Base-by-base conservation (phyloP, 2,888 invertebrate species). In the Stenodera caucasica region DNA sequence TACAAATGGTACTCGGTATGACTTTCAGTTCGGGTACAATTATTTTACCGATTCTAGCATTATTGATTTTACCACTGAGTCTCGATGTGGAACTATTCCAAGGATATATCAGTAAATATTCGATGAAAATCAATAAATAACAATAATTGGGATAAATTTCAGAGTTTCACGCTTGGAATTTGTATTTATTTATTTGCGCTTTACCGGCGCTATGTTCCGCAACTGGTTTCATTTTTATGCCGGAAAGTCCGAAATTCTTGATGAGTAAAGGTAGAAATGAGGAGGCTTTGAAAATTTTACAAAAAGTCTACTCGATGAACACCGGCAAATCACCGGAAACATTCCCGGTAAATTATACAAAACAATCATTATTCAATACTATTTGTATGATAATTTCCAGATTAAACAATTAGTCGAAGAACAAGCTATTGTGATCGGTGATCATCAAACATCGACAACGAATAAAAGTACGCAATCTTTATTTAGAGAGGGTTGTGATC, bases 231-330 rank as follows among this genome's bases (percentile, higher is more conserved):
- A 79, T 86, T 63, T 83, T 84, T 63, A 81, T 89, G 58, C 90
- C 91, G 0, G 92, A 92, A 77, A 92, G 90, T 74, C 92, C 92
- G 5, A 90, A 91, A 78, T 92, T 90, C 78, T 81, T 91, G 3
- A 87, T 91, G 85, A 85, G 88, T 0, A 82, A 86, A 50, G 88
- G 89, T 0, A 81, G 85, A 49, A 87, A 86, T 63, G 83, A 86
- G 9, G 86, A 89, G 70, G 90, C 91, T 0, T 73, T 91, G 67
- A 72, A 79, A 3, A 83, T 90, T 2, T 86, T 91, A 67, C 81
- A 81, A 63, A 82, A 74, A 66, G 89, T 93, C 23, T 92, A 88
- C 74, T 74, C 81, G 0, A 73, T 85, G 55, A 92, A 92, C 72
- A 88, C 85, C 0, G 87, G 90, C 5, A 82, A 84, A 57, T 79